phyloP scores from a whole-genome alignment of 2,888 invertebrate genomes.

The Leptinotarsa peninsularis region DNA sequence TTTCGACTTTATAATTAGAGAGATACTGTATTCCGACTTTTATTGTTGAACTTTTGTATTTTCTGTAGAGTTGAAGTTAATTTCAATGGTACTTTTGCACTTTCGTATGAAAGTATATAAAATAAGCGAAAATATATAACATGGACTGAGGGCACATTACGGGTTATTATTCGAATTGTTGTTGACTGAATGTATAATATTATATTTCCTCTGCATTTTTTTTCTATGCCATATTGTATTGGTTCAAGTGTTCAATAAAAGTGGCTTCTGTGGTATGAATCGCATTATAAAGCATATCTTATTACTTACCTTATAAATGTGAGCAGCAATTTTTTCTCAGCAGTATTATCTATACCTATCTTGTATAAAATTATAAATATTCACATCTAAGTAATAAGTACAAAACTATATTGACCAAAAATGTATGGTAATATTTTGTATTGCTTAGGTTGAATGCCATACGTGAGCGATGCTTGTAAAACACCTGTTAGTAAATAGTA shows the following conservation, averaged over 20 bases:
- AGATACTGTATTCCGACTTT: too few species aligned
- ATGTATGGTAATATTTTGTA: slow-evolving; percentile 33
- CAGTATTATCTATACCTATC: slow-evolving; percentile 55
- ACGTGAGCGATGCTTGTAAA: slow-evolving; percentile 30
- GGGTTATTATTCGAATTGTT: slow-evolving; percentile 42
- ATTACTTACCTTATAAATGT: slow-evolving; percentile 50
- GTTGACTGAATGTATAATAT: slow-evolving; percentile 40
- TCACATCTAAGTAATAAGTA: slow-evolving; percentile 50
- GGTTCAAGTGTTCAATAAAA: slow-evolving; percentile 56
- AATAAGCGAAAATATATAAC: not conserved
- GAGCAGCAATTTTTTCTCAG: slow-evolving; percentile 52
- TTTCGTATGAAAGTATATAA: not conserved
- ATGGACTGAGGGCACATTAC: slow-evolving; percentile 37
- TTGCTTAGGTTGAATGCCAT: slow-evolving; percentile 29
- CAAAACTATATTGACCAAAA: slow-evolving; percentile 52
- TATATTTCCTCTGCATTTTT: slow-evolving; percentile 35
- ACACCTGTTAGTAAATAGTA: not conserved
- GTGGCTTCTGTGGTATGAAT: slow-evolving; percentile 52
- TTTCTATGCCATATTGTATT: slow-evolving; percentile 42
- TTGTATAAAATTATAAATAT: slow-evolving; percentile 48
- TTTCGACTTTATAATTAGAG: too few species aligned
- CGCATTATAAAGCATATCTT: slow-evolving; percentile 53
- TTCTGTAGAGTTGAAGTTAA: too few species aligned
- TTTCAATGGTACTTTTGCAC: too few species aligned
- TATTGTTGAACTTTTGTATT: too few species aligned